These are phyloP conservation scores for Drosophila persimilis DNA, from an alignment of 1,140 invertebrate genomes.

Conservation along the genomic window DNA sequence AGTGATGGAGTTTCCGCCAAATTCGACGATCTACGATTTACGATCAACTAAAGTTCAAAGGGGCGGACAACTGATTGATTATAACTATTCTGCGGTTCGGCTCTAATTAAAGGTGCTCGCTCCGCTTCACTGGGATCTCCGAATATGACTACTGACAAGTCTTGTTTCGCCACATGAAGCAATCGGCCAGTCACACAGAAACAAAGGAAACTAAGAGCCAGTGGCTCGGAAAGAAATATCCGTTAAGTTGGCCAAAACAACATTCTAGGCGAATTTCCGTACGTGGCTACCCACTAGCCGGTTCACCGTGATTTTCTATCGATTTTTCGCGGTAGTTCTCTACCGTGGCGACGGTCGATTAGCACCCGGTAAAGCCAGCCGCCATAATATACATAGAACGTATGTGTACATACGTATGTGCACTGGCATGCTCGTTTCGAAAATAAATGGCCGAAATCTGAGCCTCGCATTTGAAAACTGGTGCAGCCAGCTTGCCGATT, in stretches of 20 bases:
- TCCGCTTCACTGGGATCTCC: neutral
- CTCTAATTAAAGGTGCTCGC: conserved; percentile 47
- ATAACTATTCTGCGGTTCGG: conserved; percentile 5
- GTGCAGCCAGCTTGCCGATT: conserved; percentile 34
- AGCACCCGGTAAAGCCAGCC: conserved; percentile 17
- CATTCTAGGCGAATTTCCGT: conserved; percentile 64
- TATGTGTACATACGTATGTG: conserved; percentile 1
- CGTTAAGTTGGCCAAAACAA: conserved; percentile 10
- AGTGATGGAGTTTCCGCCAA: neutral
- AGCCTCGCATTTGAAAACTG: conserved; percentile 27
- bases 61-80: conserved; percentile 41
- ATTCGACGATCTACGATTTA: conserved; percentile 9
- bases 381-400: conserved; percentile 21
- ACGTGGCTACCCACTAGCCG: conserved; percentile 14
- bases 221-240: conserved; percentile 32
- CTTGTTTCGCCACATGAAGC: conserved; percentile 38
- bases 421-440: neutral
- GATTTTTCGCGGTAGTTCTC: conserved; percentile 44
- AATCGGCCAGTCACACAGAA: conserved; percentile 16
- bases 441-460: conserved; percentile 15
- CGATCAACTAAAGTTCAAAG: conserved; percentile 21
- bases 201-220: conserved; percentile 25
- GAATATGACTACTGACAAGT: no score
- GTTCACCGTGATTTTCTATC: conserved; percentile 41
- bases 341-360: conserved; percentile 35